Percentiles rank a stretch among this genome's conserved stretches.
These are phyloP conservation scores for Morone chrysops DNA, from an alignment of 2,113 vertebrate species.

Conservation along the genomic window DNA sequence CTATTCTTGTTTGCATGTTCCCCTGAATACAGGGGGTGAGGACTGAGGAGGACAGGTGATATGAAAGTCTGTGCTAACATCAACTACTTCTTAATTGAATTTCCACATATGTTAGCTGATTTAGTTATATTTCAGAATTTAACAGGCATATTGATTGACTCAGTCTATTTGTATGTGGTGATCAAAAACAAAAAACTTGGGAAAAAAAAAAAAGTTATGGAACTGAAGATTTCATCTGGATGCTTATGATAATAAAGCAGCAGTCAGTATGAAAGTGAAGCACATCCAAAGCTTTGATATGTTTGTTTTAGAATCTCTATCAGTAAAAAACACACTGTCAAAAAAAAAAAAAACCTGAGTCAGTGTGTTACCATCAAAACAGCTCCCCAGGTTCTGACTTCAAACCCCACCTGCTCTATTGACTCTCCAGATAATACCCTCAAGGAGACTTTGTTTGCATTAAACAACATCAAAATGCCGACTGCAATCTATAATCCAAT, in stretches of 20 bases:
- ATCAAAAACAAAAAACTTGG: no score
- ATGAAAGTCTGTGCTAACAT: slow-evolving; percentile 22
- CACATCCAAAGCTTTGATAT: slow-evolving; percentile 30
- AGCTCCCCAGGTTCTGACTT: slow-evolving; percentile 34
- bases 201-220: no score
- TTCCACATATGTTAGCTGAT: slow-evolving; percentile 3
- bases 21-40: slow-evolving; percentile 7
- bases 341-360: slow-evolving; percentile 11
- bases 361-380: slow-evolving; percentile 28
- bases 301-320: slow-evolving; percentile 36
- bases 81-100: slow-evolving; percentile 11
- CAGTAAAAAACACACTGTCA: slow-evolving; percentile 4
- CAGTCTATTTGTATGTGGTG: not conserved
- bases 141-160: slow-evolving; percentile 19
- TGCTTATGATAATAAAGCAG: slow-evolving; percentile 36
- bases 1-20: slow-evolving; percentile 27
- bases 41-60: slow-evolving; percentile 11
- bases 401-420: slow-evolving; percentile 45
- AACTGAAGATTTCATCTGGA: slow-evolving; percentile 35
- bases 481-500: slow-evolving; percentile 71
- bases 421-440: slow-evolving; percentile 53
- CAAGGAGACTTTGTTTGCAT: slow-evolving; percentile 69
- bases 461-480: slow-evolving; percentile 71
- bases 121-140: not conserved
- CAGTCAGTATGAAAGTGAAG: slow-evolving; percentile 32